These are phyloP conservation scores for Phaethon lepturus DNA, from an alignment of 2,113 vertebrate genomes.

Conservation along the genomic window DNA sequence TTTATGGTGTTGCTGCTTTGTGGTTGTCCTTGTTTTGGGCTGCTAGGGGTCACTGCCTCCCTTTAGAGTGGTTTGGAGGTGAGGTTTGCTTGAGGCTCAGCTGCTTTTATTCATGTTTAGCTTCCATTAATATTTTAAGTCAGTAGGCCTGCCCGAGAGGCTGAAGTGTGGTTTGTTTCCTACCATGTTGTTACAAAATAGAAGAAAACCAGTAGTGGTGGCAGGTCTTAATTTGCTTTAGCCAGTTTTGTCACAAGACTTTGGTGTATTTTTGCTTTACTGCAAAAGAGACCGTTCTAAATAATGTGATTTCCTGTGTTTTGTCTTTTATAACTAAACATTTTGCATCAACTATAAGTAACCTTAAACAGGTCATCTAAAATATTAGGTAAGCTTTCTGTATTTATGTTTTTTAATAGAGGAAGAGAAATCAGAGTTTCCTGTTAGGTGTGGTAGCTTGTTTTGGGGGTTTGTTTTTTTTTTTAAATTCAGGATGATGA, in stretches of 20 bases:
- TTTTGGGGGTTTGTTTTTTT: neutral
- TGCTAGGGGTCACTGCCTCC: neutral
- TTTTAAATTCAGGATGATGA: neutral
- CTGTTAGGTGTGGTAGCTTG: neutral
- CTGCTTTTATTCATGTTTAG: neutral
- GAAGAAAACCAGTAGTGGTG: neutral
- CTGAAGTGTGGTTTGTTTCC: neutral
- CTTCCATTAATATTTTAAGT: neutral
- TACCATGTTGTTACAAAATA: neutral
- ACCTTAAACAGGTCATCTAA: neutral
- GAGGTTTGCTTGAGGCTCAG: neutral
- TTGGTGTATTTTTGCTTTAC: neutral
- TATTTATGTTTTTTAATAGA: neutral
- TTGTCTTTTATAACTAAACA: neutral
- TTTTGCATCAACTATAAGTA: neutral
- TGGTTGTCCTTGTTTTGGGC: neutral
- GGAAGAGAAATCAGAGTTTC: neutral
- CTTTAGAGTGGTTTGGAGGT: neutral
- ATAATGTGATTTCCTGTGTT: neutral
- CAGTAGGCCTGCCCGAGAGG: neutral
- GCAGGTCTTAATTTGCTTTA: neutral
- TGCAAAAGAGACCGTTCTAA: neutral
- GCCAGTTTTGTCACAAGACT: neutral
- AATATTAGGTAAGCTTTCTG: neutral
- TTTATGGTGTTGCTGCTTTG: neutral